Percentiles rank a stretch among this genome's conserved stretches.
Evolutionary conservation across 2,113 vertebrate species (phyloP).

Genomic region (Tautogolabrus adspersus): DNA sequence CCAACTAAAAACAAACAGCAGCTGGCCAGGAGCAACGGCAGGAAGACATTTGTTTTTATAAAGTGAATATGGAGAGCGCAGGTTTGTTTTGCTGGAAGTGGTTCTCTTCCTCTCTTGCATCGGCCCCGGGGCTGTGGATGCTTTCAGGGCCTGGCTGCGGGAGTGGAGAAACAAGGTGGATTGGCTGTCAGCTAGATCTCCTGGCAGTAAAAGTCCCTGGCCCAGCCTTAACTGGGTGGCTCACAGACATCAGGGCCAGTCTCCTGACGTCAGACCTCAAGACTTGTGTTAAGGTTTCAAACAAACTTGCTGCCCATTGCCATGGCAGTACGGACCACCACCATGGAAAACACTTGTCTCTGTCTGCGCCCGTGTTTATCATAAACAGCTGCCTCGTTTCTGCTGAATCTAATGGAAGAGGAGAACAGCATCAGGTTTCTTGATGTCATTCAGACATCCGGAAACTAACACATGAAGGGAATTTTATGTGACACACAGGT

Average conservation of each 20-base stretch:
- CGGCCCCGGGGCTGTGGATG: conserved; percentile 44
- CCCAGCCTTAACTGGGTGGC: conserved; percentile 24
- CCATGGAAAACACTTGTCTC: conserved; percentile 67
- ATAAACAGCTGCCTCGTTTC: conserved; percentile 65
- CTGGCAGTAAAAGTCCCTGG: conserved; percentile 49
- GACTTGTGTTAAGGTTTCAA: conserved; percentile 62
- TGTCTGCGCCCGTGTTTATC: conserved; percentile 63
- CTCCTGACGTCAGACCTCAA: conserved; percentile 75
- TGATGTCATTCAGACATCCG: conserved; percentile 13
- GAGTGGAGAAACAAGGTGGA: conserved; percentile 35
- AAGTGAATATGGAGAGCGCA: conserved; percentile 70
- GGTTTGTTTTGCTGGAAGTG: conserved; percentile 81
- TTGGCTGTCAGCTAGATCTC: conserved; percentile 43
- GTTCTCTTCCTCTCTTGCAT: conserved; percentile 71
- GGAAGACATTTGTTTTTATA: conserved; percentile 76
- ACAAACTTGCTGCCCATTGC: conserved; percentile 68
- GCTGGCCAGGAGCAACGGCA: conserved; percentile 71
- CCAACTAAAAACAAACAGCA: conserved; percentile 74
- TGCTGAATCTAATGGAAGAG: conserved; percentile 52
- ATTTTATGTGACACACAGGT: background rate
- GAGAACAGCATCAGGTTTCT: conserved; percentile 38
- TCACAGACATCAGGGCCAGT: conserved; percentile 26
- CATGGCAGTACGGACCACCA: conserved; percentile 61
- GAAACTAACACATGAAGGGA: background rate
- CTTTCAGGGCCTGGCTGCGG: conserved; percentile 44